Base-by-base conservation (phyloP, 2,888 invertebrate species). In the Cynaeus angustus region DNA sequence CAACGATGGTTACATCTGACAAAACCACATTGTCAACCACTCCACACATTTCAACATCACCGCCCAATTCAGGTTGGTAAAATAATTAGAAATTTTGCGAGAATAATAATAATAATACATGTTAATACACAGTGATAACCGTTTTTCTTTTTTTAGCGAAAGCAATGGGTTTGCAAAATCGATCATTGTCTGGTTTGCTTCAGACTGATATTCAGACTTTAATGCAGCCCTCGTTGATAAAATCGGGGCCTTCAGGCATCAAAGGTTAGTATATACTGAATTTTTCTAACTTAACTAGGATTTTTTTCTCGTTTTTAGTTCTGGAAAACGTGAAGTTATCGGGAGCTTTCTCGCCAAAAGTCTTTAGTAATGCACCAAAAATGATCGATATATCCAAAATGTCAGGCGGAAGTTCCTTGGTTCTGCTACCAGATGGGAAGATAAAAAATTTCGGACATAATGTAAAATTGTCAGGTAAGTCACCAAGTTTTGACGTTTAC, bases 371-470 rank as follows among this genome's bases (percentile, higher is more conserved):
- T 66, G 56, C 74, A 10, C 79, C 80, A n/a, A 75, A 81, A 58
- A 75, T 80, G 8, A 76, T 85, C 1, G 83, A 84, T 75, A 70
- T 83, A 53, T 82, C 83, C 12, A 83, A 83, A 77, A 75, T 83
- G 52, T 81, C 73, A 7, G 73, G 75, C 8, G 78, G 80, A 43
- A 84, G 82, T 72, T 68, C 67, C 9, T 79, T 85, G 8, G 73
- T 85, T n/a, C 71, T 83, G 14, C 74, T 85, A 72, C 81, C 84
- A 3, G 84, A 85, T 76, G 83, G 83, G 2, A 83, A 83, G 75
- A 74, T 83, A 26, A 82, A 81, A 72, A 76, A 78, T 3, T 64
- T 74, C 46, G 41, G 70, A 72, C 28, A 76, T 53, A 61, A 21
- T 10, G 38, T 53, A 10, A 59, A 46, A 38, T 3, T 46, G 13